These are phyloP conservation scores for Globodera rostochiensis DNA, from an alignment of 1,140 invertebrate genomes.

Conservation along the genomic window DNA sequence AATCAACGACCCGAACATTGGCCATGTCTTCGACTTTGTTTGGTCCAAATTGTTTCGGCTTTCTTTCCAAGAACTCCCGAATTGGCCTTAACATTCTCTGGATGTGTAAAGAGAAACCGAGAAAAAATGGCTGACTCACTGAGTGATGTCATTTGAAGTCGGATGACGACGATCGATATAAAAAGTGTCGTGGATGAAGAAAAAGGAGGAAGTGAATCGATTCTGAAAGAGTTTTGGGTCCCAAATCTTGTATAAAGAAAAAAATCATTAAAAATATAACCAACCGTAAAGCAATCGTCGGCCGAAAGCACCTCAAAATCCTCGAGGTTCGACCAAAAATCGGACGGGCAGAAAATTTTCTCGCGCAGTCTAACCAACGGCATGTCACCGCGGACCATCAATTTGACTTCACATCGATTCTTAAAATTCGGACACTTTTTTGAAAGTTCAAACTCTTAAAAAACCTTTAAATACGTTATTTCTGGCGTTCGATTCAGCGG, in stretches of 20 bases:
- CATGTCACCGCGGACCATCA: constrained; percentile 65
- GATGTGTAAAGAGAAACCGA: neutral
- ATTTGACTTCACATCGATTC: constrained; percentile 60
- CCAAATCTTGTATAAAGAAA: too few relatives aligned
- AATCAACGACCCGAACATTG: constrained; percentile 65
- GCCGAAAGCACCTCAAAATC: constrained; percentile 60
- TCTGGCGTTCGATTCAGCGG: constrained; percentile 36
- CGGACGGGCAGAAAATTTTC: constrained; percentile 65
- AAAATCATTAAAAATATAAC: neutral
- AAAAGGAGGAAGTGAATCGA: constrained; percentile 66
- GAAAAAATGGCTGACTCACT: constrained; percentile 49
- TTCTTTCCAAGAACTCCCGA: constrained; percentile 63
- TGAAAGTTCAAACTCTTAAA: neutral
- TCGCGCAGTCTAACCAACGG: constrained; percentile 64
- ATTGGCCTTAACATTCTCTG: constrained; percentile 55
- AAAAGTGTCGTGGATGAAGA: constrained; percentile 68
- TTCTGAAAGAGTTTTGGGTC: constrained; percentile 50
- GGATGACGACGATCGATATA: constrained; percentile 66
- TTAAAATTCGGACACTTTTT: constrained; percentile 24
- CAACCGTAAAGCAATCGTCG: constrained; percentile 47
- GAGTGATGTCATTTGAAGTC: constrained; percentile 65
- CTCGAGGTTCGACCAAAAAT: constrained; percentile 64
- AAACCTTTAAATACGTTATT: constrained; percentile 20
- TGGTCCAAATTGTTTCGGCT: constrained; percentile 46
- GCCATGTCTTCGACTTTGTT: constrained; percentile 64